Evolutionary conservation across 1,140 invertebrate species (phyloP), one percentile per base, ranked within the genome.

Genomic region (Polypedilum vanderplanki): DNA sequence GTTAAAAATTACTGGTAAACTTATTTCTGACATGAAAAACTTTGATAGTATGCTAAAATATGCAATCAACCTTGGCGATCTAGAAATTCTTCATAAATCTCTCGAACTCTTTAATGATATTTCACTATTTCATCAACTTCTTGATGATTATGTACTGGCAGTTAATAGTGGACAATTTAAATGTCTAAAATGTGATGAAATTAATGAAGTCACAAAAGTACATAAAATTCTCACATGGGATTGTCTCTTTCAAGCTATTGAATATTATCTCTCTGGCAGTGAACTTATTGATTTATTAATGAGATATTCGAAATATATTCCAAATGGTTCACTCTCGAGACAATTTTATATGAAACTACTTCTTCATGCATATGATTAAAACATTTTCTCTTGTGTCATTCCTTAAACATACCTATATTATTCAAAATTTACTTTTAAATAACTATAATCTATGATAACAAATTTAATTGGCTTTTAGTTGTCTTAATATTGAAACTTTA

Each of bases 361-460:
- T 9, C 65, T 70, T 20, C 65, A 70, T 22, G 65, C 65, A 18
- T 20, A 22, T 22, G 65, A 70, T 70, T 70, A 70, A 70, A 75
- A 70, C 85, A 85, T 85, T 75, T 84, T 84, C 77, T 82, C 83
- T 41, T 85, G 84, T 79, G 83, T 84, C 76, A 80, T 84, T 78
- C 79, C 82, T 73, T 83, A 83, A 78, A 78, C 83, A 40, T 83
- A 84, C 77, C 79, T 84, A 76, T 80, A 81, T 76, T 83, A 80
- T 15, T 79, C 82, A 76, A 80, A 81, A 57, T 57, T 12, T 57
- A 57, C 4, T 57, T n/a, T 57, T n/a, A 15, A 57, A 57, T 57
- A 57, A 57, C 12, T 57, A n/a, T 57, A n/a, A 57, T 57, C 46
- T n/a, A 57, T 57, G 12, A 57, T 33, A 57, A 10, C 15, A 10